Base-by-base conservation (phyloP, 2,113 vertebrate species). In the Pandion haliaetus region DNA sequence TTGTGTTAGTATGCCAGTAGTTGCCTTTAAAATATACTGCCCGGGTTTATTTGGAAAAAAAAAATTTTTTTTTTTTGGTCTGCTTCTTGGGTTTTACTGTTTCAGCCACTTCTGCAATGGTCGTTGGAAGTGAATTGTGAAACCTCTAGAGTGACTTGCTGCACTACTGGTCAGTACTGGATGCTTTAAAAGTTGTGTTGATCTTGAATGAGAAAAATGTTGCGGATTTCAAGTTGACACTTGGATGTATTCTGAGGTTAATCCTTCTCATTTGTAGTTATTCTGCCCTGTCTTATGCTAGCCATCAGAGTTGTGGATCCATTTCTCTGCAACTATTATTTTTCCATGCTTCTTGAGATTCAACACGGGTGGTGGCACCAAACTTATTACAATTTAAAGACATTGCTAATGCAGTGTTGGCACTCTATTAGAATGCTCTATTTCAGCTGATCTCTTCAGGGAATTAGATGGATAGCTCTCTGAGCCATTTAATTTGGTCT, bases 211-310 rank as follows among this genome's bases (percentile, higher is more conserved):
- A 79, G 7, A 82, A 38, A 20, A 32, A 6, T 32, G 26, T 90
- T 82, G 57, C 44, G 3, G 8, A 29, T 67, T 59, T 88, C 70
- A 79, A 50, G 52, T n/a, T 65, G 63, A 40, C 12, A 3, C 16
- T 44, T n/a, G 4, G 4, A 47, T 25, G 7, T 73, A 70, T 61
- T 86, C 42, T 54, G 34, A 63, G 23, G 42, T 63, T 86, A 44
- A 73, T 55, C 14, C 21, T 58, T 67, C 5, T 36, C 7, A 9
- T 73, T 32, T 77, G 12, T 84, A 7, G 10, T 47, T 86, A 6
- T 5, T 61, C 31, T 52, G 10, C 34, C 13, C 42, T 5, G 2
- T 15, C 6, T 17, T 28, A 29, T 0, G 1, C 9, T 55, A 16
- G 15, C 16, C 14, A 2, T 67, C 3, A 6, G 61, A 50, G 23